Percentiles rank a stretch among this genome's conserved stretches.
These are phyloP conservation scores for Neomorphus geoffroyi DNA, from an alignment of 2,797 vertebrate species.

Conservation along the genomic window DNA sequence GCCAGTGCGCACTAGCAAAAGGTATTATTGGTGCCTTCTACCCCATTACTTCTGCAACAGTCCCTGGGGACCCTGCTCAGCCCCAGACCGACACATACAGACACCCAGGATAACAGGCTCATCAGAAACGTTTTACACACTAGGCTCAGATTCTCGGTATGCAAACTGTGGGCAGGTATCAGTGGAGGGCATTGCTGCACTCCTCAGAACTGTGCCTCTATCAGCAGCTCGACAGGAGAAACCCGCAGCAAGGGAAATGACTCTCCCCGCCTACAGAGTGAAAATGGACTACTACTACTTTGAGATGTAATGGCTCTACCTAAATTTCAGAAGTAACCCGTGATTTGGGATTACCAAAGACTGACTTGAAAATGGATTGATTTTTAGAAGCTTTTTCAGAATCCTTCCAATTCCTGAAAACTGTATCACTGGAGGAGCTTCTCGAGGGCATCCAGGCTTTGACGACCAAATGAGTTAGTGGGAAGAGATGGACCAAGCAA, in stretches of 20 bases:
- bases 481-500: not conserved
- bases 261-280: too few relatives aligned
- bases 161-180: accelerated
- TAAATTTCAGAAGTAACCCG: not conserved
- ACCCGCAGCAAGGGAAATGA: not conserved
- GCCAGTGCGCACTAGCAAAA: not conserved
- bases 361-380: not conserved
- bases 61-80: not conserved
- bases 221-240: accelerated
- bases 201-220: not conserved
- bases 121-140: not conserved
- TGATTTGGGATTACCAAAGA: not conserved
- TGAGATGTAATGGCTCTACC: not conserved
- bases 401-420: not conserved
- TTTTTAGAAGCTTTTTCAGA: not conserved
- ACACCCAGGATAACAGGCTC: not conserved
- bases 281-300: not conserved
- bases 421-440: not conserved
- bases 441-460: not conserved
- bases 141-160: not conserved
- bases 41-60: not conserved
- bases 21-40: not conserved
- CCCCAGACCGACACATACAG: not conserved
- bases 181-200: not conserved
- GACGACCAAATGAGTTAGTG: not conserved